Conservation (phyloP, 2,797 vertebrate species). For the Gymnothorax reevesii region DNA sequence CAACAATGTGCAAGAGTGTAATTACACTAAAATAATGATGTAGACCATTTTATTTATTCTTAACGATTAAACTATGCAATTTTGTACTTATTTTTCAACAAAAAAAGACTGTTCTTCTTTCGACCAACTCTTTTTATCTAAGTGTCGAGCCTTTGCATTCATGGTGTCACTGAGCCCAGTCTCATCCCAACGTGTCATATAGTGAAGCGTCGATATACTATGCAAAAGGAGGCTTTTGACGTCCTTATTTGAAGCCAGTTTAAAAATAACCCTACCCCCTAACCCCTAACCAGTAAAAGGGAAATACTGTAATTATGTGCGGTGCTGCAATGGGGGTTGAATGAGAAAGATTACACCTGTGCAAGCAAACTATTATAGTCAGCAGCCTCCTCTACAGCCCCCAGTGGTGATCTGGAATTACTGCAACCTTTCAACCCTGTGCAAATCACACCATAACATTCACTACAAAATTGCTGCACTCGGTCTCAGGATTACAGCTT, state of each 20-base stretch:
- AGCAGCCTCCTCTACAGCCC: not conserved
- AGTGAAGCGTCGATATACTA: no score
- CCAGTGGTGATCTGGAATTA: not conserved
- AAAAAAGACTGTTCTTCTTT: not conserved
- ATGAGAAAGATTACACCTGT: not conserved
- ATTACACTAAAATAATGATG: no score
- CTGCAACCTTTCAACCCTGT: not conserved
- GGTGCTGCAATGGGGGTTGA: not conserved
- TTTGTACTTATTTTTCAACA: not conserved
- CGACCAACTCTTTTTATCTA: not conserved
- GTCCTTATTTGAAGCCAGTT: no score
- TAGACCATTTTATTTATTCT: no score
- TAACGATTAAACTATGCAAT: no score
- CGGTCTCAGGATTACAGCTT: not conserved
- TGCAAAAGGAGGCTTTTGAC: no score
- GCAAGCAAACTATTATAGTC: not conserved
- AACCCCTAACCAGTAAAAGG: no score
- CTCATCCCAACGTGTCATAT: no score
- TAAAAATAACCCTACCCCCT: no score
- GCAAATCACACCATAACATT: not conserved
- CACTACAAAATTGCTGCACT: not conserved
- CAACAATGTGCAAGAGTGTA: no score
- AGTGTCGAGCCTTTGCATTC: not conserved
- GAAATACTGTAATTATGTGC: no score
- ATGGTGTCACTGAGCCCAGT: not conserved